phyloP scores from a whole-genome alignment of 2,113 vertebrate species.

The Otolemur garnettii region DNA sequence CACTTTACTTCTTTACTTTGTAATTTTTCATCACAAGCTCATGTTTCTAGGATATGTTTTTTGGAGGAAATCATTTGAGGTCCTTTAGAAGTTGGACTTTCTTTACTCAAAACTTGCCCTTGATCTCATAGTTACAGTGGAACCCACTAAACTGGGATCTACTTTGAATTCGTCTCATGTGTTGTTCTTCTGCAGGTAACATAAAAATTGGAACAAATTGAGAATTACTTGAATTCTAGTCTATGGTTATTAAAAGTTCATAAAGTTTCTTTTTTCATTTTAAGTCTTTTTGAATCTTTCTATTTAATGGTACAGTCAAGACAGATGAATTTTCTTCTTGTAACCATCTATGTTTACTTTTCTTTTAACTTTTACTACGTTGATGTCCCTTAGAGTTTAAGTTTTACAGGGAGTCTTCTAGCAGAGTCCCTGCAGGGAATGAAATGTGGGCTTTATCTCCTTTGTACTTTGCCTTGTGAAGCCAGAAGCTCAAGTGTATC shows the following conservation, averaged over 20 bases:
- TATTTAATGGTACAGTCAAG: not conserved
- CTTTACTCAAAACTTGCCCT: not conserved
- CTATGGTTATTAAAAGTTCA: not conserved
- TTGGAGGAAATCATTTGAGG: not conserved
- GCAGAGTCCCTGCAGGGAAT: not conserved
- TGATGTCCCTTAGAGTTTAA: not conserved
- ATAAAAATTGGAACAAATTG: not conserved
- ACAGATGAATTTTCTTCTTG: not conserved
- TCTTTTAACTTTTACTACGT: not conserved
- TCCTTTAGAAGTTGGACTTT: not conserved
- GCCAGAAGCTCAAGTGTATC: not conserved
- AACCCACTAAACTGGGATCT: not conserved
- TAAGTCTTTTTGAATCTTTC: not conserved
- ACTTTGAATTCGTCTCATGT: not conserved
- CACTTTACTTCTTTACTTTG: not conserved
- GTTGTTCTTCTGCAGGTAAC: not conserved
- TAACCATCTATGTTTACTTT: not conserved
- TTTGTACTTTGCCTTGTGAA: not conserved
- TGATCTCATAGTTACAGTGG: not conserved
- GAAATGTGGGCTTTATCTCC: not conserved
- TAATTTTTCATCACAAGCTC: not conserved
- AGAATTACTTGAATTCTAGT: not conserved
- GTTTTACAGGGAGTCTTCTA: not conserved
- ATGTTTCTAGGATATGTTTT: not conserved
- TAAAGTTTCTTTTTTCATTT: not conserved